Percentiles rank a stretch among this genome's conserved stretches.
Evolutionary conservation across 2,888 invertebrate species (phyloP).

Genomic region (Hyposoter dolosus): DNA sequence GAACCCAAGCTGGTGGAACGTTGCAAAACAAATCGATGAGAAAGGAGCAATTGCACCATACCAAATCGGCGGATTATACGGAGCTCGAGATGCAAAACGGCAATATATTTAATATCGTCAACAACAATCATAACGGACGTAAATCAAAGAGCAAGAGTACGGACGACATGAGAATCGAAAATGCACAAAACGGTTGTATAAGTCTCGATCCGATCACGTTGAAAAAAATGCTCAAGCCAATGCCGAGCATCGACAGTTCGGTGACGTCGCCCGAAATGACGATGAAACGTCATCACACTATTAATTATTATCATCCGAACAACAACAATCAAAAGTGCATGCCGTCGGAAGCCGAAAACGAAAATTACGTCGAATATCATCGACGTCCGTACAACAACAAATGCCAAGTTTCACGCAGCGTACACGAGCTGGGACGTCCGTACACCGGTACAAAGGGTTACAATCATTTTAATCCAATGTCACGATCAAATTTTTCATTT

Average conservation of each 20-base stretch:
- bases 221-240: constrained; percentile 97
- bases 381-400: constrained; percentile 81
- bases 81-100: constrained; percentile 85
- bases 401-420: constrained; percentile 86
- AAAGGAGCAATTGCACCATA: constrained; percentile 83
- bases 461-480: constrained; percentile 56
- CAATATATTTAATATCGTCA: constrained; percentile 83
- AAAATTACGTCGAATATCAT: constrained; percentile 81
- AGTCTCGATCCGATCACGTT: constrained; percentile 93
- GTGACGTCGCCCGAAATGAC: constrained; percentile 97
- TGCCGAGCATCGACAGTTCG: constrained; percentile 95
- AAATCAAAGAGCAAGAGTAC: constrained; percentile 95
- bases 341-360: constrained; percentile 85
- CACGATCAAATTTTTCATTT: constrained; percentile 9
- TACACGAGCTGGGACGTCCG: constrained; percentile 89
- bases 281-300: constrained; percentile 89
- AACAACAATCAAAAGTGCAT: constrained; percentile 87
- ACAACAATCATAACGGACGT: constrained; percentile 85
- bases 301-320: constrained; percentile 83
- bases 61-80: constrained; percentile 87
- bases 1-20: constrained; percentile 93
- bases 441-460: constrained; percentile 79
- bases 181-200: constrained; percentile 84
- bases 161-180: constrained; percentile 91
- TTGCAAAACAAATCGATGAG: constrained; percentile 85